A percentile compares a stretch with the other conserved stretches of the same genome.
These are phyloP conservation scores for Rhagologus leucostigma DNA, from an alignment of 2,113 vertebrate genomes.

Conservation along the genomic window DNA sequence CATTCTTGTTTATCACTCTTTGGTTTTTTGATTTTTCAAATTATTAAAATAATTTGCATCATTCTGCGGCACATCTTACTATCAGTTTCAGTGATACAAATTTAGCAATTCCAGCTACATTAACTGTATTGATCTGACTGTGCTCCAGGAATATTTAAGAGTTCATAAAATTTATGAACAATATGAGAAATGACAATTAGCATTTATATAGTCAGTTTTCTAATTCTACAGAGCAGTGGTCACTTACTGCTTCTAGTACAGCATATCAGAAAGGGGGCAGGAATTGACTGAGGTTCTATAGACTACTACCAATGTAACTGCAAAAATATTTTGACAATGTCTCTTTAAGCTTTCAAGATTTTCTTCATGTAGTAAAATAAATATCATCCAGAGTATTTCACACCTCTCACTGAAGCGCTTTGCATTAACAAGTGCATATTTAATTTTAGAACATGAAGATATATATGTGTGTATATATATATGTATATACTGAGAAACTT, in stretches of 20 bases:
- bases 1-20: background rate
- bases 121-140: background rate
- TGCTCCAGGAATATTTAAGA: background rate
- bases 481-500: conserved; percentile 39
- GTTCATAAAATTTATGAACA: background rate
- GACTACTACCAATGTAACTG: background rate
- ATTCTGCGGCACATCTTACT: background rate
- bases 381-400: background rate
- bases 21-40: background rate
- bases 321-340: background rate
- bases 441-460: background rate
- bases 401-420: background rate
- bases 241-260: background rate
- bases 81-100: background rate
- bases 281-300: background rate
- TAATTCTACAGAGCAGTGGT: background rate
- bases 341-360: background rate
- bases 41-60: background rate
- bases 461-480: background rate
- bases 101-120: background rate
- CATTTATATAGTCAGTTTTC: background rate
- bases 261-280: background rate
- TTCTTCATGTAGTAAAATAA: background rate
- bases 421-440: background rate
- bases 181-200: background rate